Conservation (phyloP, 1,140 invertebrate species). For the Aphaenogaster ashmeadi region DNA sequence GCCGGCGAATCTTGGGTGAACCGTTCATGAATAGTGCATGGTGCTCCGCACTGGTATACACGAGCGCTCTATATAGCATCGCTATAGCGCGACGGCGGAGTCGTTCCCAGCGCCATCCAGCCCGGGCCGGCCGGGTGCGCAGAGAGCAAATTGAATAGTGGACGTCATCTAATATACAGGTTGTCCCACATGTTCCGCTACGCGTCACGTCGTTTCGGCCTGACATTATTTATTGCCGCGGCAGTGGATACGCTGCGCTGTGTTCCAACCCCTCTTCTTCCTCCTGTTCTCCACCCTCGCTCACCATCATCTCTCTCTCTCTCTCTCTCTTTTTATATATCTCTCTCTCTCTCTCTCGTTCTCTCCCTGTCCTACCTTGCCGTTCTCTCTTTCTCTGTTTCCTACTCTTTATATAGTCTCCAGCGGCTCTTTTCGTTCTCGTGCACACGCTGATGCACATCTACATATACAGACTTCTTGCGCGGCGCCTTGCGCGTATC, state of each 20-base stretch:
- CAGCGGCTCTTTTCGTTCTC: slow-evolving; percentile 34
- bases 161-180: slow-evolving; percentile 83
- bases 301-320: background rate
- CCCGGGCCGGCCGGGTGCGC: slow-evolving; percentile 43
- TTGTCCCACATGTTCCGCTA: slow-evolving; percentile 80
- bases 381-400: slow-evolving; percentile 46
- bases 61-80: slow-evolving; percentile 45
- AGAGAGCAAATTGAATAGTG: slow-evolving; percentile 80
- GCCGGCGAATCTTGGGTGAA: slow-evolving; percentile 69
- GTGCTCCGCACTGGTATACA: slow-evolving; percentile 67
- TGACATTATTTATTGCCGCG: slow-evolving; percentile 73
- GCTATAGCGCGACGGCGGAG: slow-evolving; percentile 57
- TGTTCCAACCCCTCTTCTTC: slow-evolving; percentile 19
- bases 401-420: slow-evolving; percentile 25
- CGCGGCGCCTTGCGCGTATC: slow-evolving; percentile 63
- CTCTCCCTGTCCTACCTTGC: background rate
- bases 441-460: slow-evolving; percentile 44
- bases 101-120: slow-evolving; percentile 72
- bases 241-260: slow-evolving; percentile 43
- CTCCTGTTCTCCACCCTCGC: background rate
- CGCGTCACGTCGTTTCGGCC: slow-evolving; percentile 74
- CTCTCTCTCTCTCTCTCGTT: slow-evolving; percentile 13
- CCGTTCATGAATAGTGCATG: slow-evolving; percentile 75
- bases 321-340: background rate
- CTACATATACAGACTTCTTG: slow-evolving; percentile 56